These are phyloP conservation scores for Aquila chrysaetos DNA, from an alignment of 2,797 vertebrate genomes.

Conservation along the genomic window DNA sequence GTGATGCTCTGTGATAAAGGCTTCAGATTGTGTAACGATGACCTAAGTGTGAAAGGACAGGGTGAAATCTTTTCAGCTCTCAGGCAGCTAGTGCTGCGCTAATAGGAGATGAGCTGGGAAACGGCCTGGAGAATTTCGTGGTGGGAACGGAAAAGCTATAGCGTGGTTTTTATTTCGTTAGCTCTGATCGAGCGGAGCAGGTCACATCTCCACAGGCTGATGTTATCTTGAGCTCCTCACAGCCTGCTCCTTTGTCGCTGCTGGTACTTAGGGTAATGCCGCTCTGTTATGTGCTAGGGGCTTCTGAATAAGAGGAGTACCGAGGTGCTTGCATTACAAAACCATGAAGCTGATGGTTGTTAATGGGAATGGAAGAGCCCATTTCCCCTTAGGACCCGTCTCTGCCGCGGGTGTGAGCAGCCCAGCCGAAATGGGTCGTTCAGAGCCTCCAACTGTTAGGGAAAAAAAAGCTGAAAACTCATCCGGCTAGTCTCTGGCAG, in stretches of 20 bases:
- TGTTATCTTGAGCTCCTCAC: not conserved
- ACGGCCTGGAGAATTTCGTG: fast-evolving
- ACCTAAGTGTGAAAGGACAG: not conserved
- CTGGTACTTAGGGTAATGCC: not conserved
- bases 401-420: not conserved
- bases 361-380: not conserved
- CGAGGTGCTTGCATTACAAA: not conserved
- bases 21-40: not conserved
- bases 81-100: not conserved
- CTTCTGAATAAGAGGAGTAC: not conserved
- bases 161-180: not conserved
- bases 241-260: not conserved
- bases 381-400: not conserved
- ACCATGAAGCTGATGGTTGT: not conserved
- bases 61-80: not conserved
- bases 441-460: not conserved
- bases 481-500: not conserved
- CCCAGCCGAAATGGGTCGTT: not conserved
- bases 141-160: not conserved
- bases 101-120: not conserved
- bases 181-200: not conserved
- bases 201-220: not conserved
- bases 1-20: not conserved
- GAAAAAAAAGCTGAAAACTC: not conserved
- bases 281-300: not conserved